These are phyloP conservation scores for Ceratothoa steindachneri DNA, from an alignment of 2,888 invertebrate genomes.

Conservation along the genomic window DNA sequence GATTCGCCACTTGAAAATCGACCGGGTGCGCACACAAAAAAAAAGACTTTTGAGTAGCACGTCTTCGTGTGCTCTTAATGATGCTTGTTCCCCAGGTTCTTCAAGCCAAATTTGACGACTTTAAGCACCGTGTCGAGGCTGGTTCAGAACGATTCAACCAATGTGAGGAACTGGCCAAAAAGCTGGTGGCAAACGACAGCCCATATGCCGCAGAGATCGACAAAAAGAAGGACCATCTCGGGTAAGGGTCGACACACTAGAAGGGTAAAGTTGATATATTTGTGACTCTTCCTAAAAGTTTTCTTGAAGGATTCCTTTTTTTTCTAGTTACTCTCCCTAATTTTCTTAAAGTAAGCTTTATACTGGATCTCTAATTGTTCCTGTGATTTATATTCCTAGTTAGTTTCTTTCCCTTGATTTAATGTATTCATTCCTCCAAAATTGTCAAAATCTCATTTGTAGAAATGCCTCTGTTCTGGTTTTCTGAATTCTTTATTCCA, in stretches of 20 bases:
- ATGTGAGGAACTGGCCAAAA: slow-evolving; percentile 83
- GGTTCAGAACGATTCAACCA: slow-evolving; percentile 85
- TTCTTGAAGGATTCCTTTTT: too few species aligned
- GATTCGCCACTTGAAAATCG: too few species aligned
- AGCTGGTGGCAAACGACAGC: slow-evolving; percentile 76
- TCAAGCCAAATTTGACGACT: slow-evolving; percentile 86
- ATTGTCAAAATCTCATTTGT: too few species aligned
- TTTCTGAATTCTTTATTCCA: too few species aligned
- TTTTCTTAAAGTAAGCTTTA: too few species aligned
- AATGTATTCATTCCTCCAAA: too few species aligned
- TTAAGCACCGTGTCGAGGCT: slow-evolving; percentile 82
- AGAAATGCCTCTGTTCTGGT: too few species aligned
- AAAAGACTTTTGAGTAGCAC: too few species aligned
- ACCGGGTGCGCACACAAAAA: too few species aligned
- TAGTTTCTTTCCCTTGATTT: too few species aligned
- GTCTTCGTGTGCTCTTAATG: neutral
- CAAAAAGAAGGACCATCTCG: slow-evolving; percentile 76
- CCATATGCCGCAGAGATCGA: slow-evolving; percentile 81
- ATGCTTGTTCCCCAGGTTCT: slow-evolving; percentile 60
- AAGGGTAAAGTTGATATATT: neutral
- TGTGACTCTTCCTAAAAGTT: neutral
- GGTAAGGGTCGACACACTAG: slow-evolving; percentile 60
- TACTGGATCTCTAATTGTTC: too few species aligned
- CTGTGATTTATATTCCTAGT: too few species aligned
- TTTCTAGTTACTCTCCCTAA: neutral